Conservation (phyloP, 2,888 invertebrate genomes). For the Ypsolopha scabrella region DNA sequence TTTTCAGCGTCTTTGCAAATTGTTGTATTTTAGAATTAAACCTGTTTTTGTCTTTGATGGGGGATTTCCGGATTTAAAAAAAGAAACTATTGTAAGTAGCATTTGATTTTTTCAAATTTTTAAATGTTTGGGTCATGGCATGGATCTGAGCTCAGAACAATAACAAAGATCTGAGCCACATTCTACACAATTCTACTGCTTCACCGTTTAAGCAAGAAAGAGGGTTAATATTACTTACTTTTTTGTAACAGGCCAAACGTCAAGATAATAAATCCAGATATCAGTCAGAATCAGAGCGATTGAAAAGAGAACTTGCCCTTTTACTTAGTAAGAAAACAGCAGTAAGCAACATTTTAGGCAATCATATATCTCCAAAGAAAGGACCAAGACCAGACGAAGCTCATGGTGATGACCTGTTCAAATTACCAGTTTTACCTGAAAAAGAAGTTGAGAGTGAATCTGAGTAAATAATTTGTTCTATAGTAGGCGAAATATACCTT, state of each 20-base stretch:
- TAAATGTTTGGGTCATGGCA: too few relatives aligned
- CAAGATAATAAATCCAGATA: slow-evolving; percentile 79
- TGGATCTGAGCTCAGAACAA: too few relatives aligned
- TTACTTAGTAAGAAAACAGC: slow-evolving; percentile 84
- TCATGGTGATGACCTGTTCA: slow-evolving; percentile 74
- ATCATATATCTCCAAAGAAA: slow-evolving; percentile 62
- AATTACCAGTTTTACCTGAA: slow-evolving; percentile 66
- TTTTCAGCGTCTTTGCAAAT: slow-evolving; percentile 94
- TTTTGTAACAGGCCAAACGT: slow-evolving; percentile 73
- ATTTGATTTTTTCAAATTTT: background rate
- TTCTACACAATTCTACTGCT: too few relatives aligned
- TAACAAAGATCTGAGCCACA: too few relatives aligned
- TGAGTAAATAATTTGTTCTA: slow-evolving; percentile 41
- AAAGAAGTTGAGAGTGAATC: slow-evolving; percentile 47
- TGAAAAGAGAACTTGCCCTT: slow-evolving; percentile 79
- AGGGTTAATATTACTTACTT: background rate
- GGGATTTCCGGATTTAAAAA: slow-evolving; percentile 90
- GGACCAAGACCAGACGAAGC: slow-evolving; percentile 18
- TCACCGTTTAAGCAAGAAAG: background rate
- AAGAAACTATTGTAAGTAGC: slow-evolving; percentile 86
- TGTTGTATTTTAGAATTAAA: slow-evolving; percentile 94
- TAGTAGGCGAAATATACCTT: too few relatives aligned
- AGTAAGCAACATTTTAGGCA: slow-evolving; percentile 75
- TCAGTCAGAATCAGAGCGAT: slow-evolving; percentile 76
- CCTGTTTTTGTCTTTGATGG: slow-evolving; percentile 99